Base-by-base conservation (phyloP, 2,797 vertebrate genomes). In the Sus cebifrons region DNA sequence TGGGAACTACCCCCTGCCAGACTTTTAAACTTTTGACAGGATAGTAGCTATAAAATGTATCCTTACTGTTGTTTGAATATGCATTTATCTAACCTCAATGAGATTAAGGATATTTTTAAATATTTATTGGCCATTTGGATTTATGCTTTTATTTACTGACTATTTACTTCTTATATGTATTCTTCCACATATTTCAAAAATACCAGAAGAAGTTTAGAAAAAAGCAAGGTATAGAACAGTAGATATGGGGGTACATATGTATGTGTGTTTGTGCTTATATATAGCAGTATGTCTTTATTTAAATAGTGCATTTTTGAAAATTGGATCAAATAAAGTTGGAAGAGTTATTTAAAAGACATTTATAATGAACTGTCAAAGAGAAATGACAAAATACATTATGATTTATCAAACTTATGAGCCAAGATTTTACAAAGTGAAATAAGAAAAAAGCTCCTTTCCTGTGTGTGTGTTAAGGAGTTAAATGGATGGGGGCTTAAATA, bases 41-140 rank as follows among this genome's bases (percentile, higher is more conserved):
- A 70, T 29, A 7, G 60, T 70, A 20, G 44, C 78, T 70, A 20
- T 62, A 70, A 87, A 86, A 36, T 78, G 7, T 40, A 29, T 85
- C 54, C 40, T 78, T 70, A 87, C 8, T 78, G n/a, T 89, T 21
- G 8, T 79, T 93, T 65, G 21, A 84, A 68, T 62, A 36, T 67
- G 15, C 36, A 60, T 84, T 88, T 65, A 64, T n/a, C 56, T 84
- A 64, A 71, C 21, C 60, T 65, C 1, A n/a, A 58, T 78, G 56
- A 84, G 56, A 94, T 73, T 79, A 27, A 78, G 71, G 88, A 78
- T 88, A 89, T 79, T 73, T 92, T 92, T 52, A 77, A 73, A 32
- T 44, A 9, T 84, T 65, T 65, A 52, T 20, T 82, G 62, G 54
- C 40, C n/a, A 68, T 68, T 88, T 85, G 32, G 29, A 68, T 40